Evolutionary conservation across 2,797 vertebrate species (phyloP).

Genomic region (Sebastes matsubarae): DNA sequence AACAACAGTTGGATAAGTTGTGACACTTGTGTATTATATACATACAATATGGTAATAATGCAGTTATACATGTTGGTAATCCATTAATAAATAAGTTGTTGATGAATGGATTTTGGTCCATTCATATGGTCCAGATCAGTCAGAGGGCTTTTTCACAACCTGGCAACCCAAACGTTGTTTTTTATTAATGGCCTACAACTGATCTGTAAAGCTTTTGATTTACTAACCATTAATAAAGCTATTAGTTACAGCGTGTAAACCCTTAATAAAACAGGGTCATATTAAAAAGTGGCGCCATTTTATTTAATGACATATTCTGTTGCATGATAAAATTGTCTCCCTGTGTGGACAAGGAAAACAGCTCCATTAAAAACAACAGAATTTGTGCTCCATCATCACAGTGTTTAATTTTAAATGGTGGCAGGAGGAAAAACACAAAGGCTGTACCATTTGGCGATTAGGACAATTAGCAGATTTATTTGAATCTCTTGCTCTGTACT

Average conservation of each 20-base stretch:
- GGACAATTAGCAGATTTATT: slow-evolving; percentile 53
- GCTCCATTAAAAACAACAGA: not conserved
- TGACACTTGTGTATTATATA: not conserved
- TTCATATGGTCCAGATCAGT: not conserved
- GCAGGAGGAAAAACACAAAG: slow-evolving; percentile 26
- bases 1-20: not conserved
- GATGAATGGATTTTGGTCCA: not conserved
- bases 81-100: not conserved
- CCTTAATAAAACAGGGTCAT: not conserved
- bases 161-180: not conserved
- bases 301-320: not conserved
- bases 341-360: not conserved
- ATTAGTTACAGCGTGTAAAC: not conserved
- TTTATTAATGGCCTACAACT: not conserved
- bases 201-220: not conserved
- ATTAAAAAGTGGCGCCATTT: not conserved
- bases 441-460: slow-evolving; percentile 40
- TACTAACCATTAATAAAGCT: not conserved
- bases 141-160: not conserved
- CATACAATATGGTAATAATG: not conserved
- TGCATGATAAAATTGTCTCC: not conserved
- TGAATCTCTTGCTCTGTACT: slow-evolving; percentile 48
- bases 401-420: slow-evolving; percentile 40
- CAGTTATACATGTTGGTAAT: not conserved
- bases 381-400: slow-evolving; percentile 1